A percentile compares a stretch with the other conserved stretches of the same genome.
Evolutionary conservation across 2,113 vertebrate genomes (phyloP).

Genomic region (Sprattus sprattus): DNA sequence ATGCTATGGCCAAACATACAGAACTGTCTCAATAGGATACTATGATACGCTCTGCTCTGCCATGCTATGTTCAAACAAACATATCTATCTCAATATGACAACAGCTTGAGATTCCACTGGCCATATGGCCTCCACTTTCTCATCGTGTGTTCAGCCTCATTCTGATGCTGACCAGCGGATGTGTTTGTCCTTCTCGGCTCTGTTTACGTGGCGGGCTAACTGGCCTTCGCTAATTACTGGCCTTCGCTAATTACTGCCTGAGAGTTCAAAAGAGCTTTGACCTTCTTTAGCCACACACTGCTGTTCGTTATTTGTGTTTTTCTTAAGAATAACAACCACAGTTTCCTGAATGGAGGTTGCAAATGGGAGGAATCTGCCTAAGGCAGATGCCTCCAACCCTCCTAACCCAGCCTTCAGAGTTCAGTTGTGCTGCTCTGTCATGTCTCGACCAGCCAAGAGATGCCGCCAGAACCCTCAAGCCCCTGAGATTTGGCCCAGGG

Average conservation of each 20-base stretch:
- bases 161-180: not conserved
- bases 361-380: no score
- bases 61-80: not conserved
- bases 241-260: not conserved
- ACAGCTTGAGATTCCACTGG: no score
- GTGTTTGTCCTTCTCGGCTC: conserved; percentile 18
- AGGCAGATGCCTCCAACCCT: no score
- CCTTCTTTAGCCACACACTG: conserved; percentile 23
- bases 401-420: no score
- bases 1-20: not conserved
- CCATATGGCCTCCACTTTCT: not conserved
- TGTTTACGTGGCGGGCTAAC: conserved; percentile 32
- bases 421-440: no score
- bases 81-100: not conserved
- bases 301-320: no score
- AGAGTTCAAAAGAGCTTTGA: conserved; percentile 28
- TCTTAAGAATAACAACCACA: no score
- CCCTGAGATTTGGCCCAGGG: no score
- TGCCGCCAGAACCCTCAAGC: no score
- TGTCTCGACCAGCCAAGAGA: no score
- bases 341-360: no score
- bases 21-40: not conserved
- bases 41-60: not conserved
- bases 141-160: not conserved
- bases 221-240: conserved; percentile 28